These are phyloP conservation scores for Leptothorax acervorum DNA, from an alignment of 2,888 invertebrate genomes.

Conservation along the genomic window DNA sequence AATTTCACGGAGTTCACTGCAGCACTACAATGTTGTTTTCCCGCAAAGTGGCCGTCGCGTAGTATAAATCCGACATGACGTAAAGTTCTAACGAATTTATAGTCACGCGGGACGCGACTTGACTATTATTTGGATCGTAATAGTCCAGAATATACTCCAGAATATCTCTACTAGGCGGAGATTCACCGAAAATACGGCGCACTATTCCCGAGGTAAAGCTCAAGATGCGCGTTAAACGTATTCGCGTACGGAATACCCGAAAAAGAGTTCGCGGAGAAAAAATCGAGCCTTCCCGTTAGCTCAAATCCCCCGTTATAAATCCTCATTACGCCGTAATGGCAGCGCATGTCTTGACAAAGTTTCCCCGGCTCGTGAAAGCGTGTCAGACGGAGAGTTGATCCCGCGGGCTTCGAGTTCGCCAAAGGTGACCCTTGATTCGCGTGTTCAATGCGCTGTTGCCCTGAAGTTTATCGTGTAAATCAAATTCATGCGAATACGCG, in stretches of 20 bases:
- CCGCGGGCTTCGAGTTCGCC: constrained; percentile 61
- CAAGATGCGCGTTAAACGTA: constrained; percentile 6
- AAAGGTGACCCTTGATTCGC: constrained; percentile 36
- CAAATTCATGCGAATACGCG: constrained; percentile 24
- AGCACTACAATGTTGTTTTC: constrained; percentile 26
- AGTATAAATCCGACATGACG: constrained; percentile 29
- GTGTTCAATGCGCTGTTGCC: neutral
- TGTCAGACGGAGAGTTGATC: constrained; percentile 65
- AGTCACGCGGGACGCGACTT: constrained; percentile 33
- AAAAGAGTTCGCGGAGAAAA: neutral
- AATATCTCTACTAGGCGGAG: neutral
- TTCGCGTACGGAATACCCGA: neutral
- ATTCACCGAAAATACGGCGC: constrained; percentile 37
- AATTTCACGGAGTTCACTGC: constrained; percentile 5
- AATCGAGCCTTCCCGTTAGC: constrained; percentile 5
- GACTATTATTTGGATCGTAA: constrained; percentile 47
- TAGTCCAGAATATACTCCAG: constrained; percentile 21
- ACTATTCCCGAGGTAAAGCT: neutral
- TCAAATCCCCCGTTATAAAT: constrained; percentile 62
- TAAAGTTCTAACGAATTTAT: constrained; percentile 40
- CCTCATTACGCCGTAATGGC: constrained; percentile 64
- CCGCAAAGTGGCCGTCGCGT: constrained; percentile 36
- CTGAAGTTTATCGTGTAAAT: constrained; percentile 36
- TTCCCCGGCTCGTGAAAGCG: constrained; percentile 58
- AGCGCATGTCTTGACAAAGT: constrained; percentile 66